Conservation (phyloP, 2,888 invertebrate genomes). For the Cheilosia impressa region DNA sequence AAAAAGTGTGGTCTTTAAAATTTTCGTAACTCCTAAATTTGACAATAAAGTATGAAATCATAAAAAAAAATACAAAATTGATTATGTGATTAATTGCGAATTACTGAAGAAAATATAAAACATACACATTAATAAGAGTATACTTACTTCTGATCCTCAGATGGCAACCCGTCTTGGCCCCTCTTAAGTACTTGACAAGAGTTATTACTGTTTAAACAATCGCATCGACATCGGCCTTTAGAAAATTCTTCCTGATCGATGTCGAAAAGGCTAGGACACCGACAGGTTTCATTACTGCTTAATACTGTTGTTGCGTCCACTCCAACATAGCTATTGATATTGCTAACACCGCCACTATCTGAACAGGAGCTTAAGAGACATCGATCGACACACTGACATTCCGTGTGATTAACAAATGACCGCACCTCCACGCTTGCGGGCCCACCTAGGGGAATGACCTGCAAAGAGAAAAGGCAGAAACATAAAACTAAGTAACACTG, state of each 20-base stretch:
- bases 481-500: conserved; percentile 3
- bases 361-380: conserved; percentile 60
- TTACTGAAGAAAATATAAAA: not conserved
- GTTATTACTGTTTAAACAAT: conserved; percentile 86
- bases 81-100: not conserved
- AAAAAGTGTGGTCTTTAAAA: no score
- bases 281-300: conserved; percentile 50
- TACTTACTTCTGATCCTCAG: conserved; percentile 86
- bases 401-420: conserved; percentile 81
- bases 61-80: no score
- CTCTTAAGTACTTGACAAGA: conserved; percentile 86
- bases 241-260: conserved; percentile 80
- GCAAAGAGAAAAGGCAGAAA: conserved; percentile 16
- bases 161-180: conserved; percentile 87
- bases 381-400: conserved; percentile 80
- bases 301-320: not conserved
- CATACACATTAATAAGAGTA: not conserved
- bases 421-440: conserved; percentile 74
- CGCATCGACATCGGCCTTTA: conserved; percentile 85
- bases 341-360: conserved; percentile 36
- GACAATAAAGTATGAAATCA: no score
- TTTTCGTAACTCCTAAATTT: no score
- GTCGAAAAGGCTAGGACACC: conserved; percentile 82
- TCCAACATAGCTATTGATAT: conserved; percentile 38
- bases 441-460: conserved; percentile 76